Evolutionary conservation across 2,113 vertebrate genomes (phyloP), one percentile per base, ranked within the genome.

Genomic region (Phocoena sinus): DNA sequence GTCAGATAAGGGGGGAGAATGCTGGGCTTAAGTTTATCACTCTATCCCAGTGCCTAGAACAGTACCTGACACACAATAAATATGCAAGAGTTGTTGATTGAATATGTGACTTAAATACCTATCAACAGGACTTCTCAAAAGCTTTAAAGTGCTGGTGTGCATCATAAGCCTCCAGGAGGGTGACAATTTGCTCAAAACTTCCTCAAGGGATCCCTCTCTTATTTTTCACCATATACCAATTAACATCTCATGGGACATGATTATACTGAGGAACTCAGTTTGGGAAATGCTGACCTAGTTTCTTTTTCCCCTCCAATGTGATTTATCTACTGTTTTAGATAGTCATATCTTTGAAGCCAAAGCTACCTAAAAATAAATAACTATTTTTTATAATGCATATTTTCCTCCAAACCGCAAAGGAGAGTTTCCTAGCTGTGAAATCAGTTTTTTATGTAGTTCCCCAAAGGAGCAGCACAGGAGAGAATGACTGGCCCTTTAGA

Each of bases 291-390:
- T 71, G 14, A 92, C 25, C 84, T 74, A 18, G 4, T 93, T 89
- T 13, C 33, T 33, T 82, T 88, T 80, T 20, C 18, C 17, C n/a
- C 33, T 76, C 62, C 68, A 31, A 9, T 58, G 17, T 58, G 31
- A 77, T 65, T 65, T 83, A 87, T 23, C 60, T 28, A 50, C 12
- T 87, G 31, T 31, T 82, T 60, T 70, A 90, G 80, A 25, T 5
- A 58, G 25, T 70, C 26, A n/a, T 65, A 28, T 38, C 60, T 85
- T 86, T 93, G 73, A 36, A 87, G 7, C 21, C 71, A 89, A 94
- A 92, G n/a, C 73, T 89, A 89, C 18, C 60, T 88, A 90, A 83
- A 88, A 89, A 56, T 73, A 94, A 88, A 82, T 50, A 82, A 50
- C 2, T 73, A 20, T 56, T 50, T 67, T 67, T 94, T 60, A 50